A percentile compares a stretch with the other conserved stretches of the same genome.
phyloP scores from a whole-genome alignment of 2,888 invertebrate genomes.

The Diplazon laetatorius region DNA sequence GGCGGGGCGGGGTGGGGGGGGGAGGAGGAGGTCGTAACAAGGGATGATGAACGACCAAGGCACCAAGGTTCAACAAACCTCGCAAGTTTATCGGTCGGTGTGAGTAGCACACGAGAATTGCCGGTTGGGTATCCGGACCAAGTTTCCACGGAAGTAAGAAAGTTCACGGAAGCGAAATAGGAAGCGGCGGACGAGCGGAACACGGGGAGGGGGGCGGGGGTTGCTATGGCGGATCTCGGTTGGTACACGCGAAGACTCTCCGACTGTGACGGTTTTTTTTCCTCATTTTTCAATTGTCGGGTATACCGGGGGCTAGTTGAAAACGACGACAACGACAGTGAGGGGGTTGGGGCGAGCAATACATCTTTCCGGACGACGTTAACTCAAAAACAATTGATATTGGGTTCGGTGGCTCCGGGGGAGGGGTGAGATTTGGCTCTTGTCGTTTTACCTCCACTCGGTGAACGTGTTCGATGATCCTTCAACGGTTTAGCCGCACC shows the following conservation, averaged over 20 bases:
- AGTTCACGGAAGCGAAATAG: constrained; percentile 42
- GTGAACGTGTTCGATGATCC: constrained; percentile 31
- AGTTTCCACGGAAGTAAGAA: constrained; percentile 58
- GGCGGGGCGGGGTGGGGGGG: too few relatives aligned
- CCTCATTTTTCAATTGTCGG: constrained; percentile 19
- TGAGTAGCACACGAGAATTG: constrained; percentile 45
- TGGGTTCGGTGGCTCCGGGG: constrained; percentile 32
- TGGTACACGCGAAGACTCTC: constrained; percentile 40
- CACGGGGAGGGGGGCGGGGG: not conserved
- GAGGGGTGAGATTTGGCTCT: constrained; percentile 8
- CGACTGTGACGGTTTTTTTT: constrained; percentile 25
- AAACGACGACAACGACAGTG: too few relatives aligned
- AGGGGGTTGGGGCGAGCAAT: constrained; percentile 25
- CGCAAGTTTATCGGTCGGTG: constrained; percentile 50
- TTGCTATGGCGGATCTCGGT: constrained; percentile 29
- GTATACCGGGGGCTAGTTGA: constrained; percentile 42
- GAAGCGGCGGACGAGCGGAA: constrained; percentile 25
- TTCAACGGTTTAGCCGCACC: not conserved
- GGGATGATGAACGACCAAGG: constrained; percentile 10
- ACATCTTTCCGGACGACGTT: constrained; percentile 59
- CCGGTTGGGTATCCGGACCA: constrained; percentile 42
- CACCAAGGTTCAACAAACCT: not conserved
- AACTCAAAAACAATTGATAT: constrained; percentile 61
- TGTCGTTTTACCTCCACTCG: constrained; percentile 7
- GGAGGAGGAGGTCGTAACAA: too few relatives aligned